These are phyloP conservation scores for Tinea trinotella DNA, from an alignment of 2,888 invertebrate genomes.

Conservation along the genomic window DNA sequence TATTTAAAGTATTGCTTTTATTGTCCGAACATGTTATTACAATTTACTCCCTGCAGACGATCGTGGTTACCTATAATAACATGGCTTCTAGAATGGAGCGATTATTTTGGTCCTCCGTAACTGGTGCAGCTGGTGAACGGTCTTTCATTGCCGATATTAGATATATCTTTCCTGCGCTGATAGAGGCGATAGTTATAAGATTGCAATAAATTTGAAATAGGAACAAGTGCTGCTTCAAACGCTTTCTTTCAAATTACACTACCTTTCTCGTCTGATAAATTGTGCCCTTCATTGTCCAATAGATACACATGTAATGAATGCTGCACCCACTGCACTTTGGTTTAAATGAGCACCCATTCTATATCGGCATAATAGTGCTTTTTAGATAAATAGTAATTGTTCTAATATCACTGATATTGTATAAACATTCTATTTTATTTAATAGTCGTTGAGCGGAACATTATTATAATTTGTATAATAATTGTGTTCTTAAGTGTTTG, in stretches of 20 bases:
- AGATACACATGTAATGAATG: conserved; percentile 17
- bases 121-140: conserved; percentile 44
- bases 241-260: conserved; percentile 63
- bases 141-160: conserved; percentile 45
- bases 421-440: neutral
- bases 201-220: conserved; percentile 64
- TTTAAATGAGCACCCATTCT: conserved; percentile 2
- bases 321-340: conserved; percentile 14
- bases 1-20: conserved; percentile 11
- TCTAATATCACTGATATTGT: neutral
- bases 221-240: conserved; percentile 54
- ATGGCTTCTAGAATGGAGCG: conserved; percentile 21
- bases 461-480: too few relatives aligned
- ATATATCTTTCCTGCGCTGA: neutral
- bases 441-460: too few relatives aligned
- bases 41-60: conserved; percentile 30
- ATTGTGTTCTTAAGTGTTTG: too few relatives aligned
- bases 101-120: conserved; percentile 41
- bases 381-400: conserved; percentile 1
- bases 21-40: conserved; percentile 26
- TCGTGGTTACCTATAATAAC: conserved; percentile 15
- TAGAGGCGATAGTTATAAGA: conserved; percentile 50
- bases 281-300: conserved; percentile 62
- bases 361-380: neutral
- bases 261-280: conserved; percentile 65